phyloP scores from a whole-genome alignment of 2,888 invertebrate genomes.

The Ceraclea dissimilis region DNA sequence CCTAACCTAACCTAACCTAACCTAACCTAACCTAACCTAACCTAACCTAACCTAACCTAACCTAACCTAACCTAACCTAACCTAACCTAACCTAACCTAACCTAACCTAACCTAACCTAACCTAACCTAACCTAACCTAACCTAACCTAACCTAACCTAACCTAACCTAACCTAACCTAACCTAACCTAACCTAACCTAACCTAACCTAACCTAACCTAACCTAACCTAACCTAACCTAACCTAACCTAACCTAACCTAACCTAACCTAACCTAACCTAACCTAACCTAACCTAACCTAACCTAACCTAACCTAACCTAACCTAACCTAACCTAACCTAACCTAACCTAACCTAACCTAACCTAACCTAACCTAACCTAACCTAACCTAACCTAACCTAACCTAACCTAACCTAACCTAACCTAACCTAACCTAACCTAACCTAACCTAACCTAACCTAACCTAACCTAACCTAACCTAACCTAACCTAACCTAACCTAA shows the following conservation, averaged over 20 bases:
- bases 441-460: constrained; percentile 2
- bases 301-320: constrained; percentile 8
- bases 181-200: constrained; percentile 5
- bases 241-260: not conserved
- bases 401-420: constrained; percentile 5
- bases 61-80: constrained; percentile 6
- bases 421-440: constrained; percentile 8
- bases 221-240: constrained; percentile 8
- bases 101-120: constrained; percentile 8
- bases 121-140: not conserved
- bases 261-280: constrained; percentile 7
- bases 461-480: constrained; percentile 8
- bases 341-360: constrained; percentile 1
- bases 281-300: constrained; percentile 8
- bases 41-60: constrained; percentile 4
- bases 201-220: constrained; percentile 7
- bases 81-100: constrained; percentile 6
- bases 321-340: constrained; percentile 2
- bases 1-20: constrained; percentile 4
- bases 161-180: constrained; percentile 6
- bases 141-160: constrained; percentile 3
- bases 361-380: constrained; percentile 8
- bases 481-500: constrained; percentile 7
- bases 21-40: not conserved
- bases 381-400: not conserved